Percentiles rank a stretch among this genome's conserved stretches.
phyloP scores from a whole-genome alignment of 2,113 vertebrate genomes.

The Felis catus region F.catus_Fca126_mat1.0 CM031412.1:168682001-168682500 shows the following conservation, averaged over 20 bases:
- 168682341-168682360: not conserved
- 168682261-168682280: not conserved
- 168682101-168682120: not conserved
- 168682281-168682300: not conserved
- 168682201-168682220: not conserved
- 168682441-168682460: not conserved
- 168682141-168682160: not conserved
- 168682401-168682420: not conserved
- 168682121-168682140: not conserved
- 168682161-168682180: not conserved
- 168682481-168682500: not conserved
- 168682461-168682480: not conserved
- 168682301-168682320: not conserved
- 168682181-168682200: not conserved
- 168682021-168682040: not conserved
- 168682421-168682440: slow-evolving; percentile 19
- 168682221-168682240: not conserved
- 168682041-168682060: not conserved
- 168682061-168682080: not conserved
- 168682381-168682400: not conserved
- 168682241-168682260: not conserved
- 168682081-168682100: not conserved
- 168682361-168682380: not conserved
- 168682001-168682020: not conserved
- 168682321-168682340: not conserved